Base-by-base conservation (phyloP, 2,797 vertebrate species). In the Steatocranus sp. region DNA sequence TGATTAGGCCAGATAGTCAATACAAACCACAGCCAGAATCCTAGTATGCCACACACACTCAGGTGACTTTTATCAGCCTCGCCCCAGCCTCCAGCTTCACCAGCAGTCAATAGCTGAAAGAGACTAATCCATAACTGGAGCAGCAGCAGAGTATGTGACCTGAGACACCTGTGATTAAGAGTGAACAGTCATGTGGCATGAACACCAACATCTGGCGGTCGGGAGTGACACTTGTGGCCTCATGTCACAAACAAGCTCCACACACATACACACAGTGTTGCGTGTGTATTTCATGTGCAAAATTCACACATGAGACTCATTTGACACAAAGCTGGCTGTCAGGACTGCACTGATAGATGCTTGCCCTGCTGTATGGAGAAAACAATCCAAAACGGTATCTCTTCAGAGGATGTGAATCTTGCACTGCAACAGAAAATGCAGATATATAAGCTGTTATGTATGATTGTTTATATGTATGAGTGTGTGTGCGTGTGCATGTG, bases 71-170 rank as follows among this genome's bases (percentile, higher is more conserved):
- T 94, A 95, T 95, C 94, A 91, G 92, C 75, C 88, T 88, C 86
- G 81, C 79, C 50, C 79, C 93, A 93, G 92, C 90, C 89, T 83
- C 84, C 82, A 86, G 87, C 87, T 70, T 75, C 75, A 20, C 87
- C 87, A 61, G 86, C 81, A 90, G 92, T 93, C 93, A 86, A 92
- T 95, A 91, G 86, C 86, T 90, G 88, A 86, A 91, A 89, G 83
- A 90, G 86, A 87, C 89, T 88, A 93, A 95, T 94, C 94, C 89
- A 94, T 94, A 92, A 91, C 90, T 80, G 92, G 87, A 82, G 88
- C 85, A 83, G 88, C 41, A n/a, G 90, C 89, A 54, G 79, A 87
- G 87, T 15, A 86, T 89, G 87, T 87, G 84, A 90, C 82, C 79
- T 82, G 88, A 78, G 85, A 73, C 86, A 82, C 74, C 18, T 87